Evolutionary conservation across 1,140 invertebrate species (phyloP), one percentile per base, ranked within the genome.

Genomic region (Aphis craccivora): DNA sequence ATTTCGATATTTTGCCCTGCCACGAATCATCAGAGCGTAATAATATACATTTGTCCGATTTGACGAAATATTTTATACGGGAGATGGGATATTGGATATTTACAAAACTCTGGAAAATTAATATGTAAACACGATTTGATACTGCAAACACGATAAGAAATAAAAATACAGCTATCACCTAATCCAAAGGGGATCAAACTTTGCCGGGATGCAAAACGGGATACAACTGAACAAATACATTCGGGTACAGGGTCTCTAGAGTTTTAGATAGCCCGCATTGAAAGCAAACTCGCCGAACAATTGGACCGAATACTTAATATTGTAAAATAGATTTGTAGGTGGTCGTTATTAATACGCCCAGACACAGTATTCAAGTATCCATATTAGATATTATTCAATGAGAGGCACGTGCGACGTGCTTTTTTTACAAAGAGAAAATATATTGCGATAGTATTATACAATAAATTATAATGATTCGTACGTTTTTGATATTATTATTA

Each of bases 121-220:
- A 43, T 48, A 48, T 11, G 84, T 43, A 76, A 76, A 76, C 30
- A 76, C 30, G 30, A 67, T 67, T 67, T n/a, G 25, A 22, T 88
- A 53, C 51, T 53, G 45, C 1, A 89, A 55, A 30, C 22, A 86
- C 43, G 43, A 40, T 88, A 89, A 55, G 60, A n/a, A 76, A 76
- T n/a, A 89, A 37, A 89, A 55, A 55, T 25, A 89, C 37, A 40
- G 37, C 88, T 40, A 40, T 55, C 20, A 22, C 9, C 35, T 51
- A 55, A 89, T 89, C 88, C 35, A 9, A 37, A 40, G 37, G 48
- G n/a, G 87, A 89, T 89, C 87, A 89, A 89, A 89, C 88, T 89
- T 89, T 89, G 25, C 88, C 35, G 14, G 7, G 20, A 55, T 40
- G 48, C 9, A 37, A 89, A 55, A 89, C 35, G 48, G 23, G 20